Evolutionary conservation across 1,140 invertebrate species (phyloP), one percentile per base, ranked within the genome.

Genomic region (Hycleus phaleratus): DNA sequence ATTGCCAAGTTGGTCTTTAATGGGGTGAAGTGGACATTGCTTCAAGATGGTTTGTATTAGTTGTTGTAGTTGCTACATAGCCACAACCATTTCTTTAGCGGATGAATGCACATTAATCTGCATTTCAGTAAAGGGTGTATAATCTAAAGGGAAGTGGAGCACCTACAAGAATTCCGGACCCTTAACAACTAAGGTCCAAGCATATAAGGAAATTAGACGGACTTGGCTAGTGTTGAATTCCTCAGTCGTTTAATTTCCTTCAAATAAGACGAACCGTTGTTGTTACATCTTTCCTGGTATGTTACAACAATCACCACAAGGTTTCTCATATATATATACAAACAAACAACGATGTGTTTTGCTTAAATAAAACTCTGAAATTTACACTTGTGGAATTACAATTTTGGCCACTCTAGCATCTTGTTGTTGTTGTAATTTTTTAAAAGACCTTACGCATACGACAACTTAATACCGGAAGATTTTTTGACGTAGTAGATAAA

Each of bases 21-120:
- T 64, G 60, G 63, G 43, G 53, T 32, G 32, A 32, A 56, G 46
- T 62, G 59, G 59, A 55, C 56, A 61, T 61, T 52, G 46, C 56
- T 43, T 40, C 49, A 57, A 48, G 49, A 46, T 48, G 58, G 54
- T 54, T 43, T 8, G 10, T 11, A 11, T 4, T 42, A 9, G 40
- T 42, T 5, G 9, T n/a, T 1, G 11, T 42, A 49, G 49, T 49
- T 51, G 45, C 49, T 58, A 63, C 39, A 26, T 46, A 54, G 51
- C 52, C 62, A 61, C 65, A 65, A 65, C 63, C 66, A 65, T 71
- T 71, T 72, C 70, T 72, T 72, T 64, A 56, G 62, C 68, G 68
- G 70, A 68, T 67, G 68, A 69, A 69, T 69, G 69, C 68, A 72
- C 70, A 72, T 72, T 72, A 72, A 72, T 72, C 70, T 72, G 70